Conservation (phyloP, 2,113 vertebrate genomes). For the Hyaena hyaena region DNA sequence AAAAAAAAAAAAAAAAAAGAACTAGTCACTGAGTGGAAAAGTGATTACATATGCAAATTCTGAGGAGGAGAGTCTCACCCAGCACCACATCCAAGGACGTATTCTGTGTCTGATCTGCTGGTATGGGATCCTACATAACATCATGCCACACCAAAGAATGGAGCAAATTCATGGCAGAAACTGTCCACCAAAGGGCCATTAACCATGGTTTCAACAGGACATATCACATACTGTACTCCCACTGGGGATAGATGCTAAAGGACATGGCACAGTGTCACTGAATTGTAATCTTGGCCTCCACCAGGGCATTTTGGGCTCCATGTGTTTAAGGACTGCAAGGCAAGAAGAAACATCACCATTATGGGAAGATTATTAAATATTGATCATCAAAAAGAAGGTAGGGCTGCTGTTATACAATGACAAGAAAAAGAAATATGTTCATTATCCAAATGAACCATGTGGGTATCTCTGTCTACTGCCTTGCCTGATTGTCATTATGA, state of each 20-base stretch:
- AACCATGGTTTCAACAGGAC: background rate
- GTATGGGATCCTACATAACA: background rate
- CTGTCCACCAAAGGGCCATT: rapidly evolving
- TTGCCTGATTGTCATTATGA: background rate
- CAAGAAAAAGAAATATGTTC: background rate
- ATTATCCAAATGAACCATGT: background rate
- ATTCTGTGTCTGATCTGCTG: background rate
- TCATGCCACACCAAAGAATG: background rate
- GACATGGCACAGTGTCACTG: background rate
- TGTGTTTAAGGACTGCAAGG: background rate
- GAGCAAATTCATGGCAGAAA: background rate
- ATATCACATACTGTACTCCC: background rate
- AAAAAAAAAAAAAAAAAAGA: background rate
- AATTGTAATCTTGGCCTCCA: background rate
- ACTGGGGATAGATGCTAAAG: too few species aligned
- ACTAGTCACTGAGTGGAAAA: background rate
- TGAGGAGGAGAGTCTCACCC: background rate
- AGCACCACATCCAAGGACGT: background rate
- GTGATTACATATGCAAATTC: background rate
- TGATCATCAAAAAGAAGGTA: background rate
- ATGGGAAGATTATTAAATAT: background rate
- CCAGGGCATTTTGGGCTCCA: background rate
- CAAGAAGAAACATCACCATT: background rate
- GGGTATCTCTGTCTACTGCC: background rate
- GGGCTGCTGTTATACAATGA: background rate